Percentiles rank a stretch among this genome's conserved stretches.
Evolutionary conservation across 2,797 vertebrate species (phyloP).

Genomic region (Lepilemur septentrionalis): DNA sequence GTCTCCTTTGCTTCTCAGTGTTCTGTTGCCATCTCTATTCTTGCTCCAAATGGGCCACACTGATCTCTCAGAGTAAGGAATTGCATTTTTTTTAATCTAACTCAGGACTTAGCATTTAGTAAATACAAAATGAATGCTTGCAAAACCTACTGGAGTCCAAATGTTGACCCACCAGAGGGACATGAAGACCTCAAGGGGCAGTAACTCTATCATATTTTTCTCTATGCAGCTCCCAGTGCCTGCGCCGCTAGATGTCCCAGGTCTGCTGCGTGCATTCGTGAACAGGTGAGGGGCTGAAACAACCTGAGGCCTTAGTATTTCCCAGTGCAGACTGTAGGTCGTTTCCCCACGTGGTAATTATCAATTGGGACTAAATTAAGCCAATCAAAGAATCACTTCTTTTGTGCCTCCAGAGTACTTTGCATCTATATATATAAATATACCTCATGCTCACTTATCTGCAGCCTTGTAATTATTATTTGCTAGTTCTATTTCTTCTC

Average conservation of each 20-base stretch:
- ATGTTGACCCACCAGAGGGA: background rate
- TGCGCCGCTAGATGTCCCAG: background rate
- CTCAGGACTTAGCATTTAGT: background rate
- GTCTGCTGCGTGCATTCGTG: accelerated
- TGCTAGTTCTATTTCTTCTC: constrained; percentile 33
- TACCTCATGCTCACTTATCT: background rate
- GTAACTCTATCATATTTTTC: background rate
- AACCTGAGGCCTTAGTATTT: background rate
- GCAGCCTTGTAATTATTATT: constrained; percentile 23
- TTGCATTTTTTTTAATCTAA: background rate
- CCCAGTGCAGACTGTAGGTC: background rate
- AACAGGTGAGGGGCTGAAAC: background rate
- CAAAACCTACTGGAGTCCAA: background rate
- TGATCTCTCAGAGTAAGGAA: background rate
- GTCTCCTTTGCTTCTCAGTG: background rate
- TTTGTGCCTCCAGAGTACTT: background rate
- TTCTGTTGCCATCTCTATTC: background rate
- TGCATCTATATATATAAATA: background rate
- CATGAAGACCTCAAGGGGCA: background rate
- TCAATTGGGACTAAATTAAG: background rate
- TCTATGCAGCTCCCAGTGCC: background rate
- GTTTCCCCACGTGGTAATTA: background rate
- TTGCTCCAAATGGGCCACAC: accelerated
- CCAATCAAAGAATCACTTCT: background rate
- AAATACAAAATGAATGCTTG: background rate